Evolutionary conservation across 1,140 invertebrate genomes (phyloP).

Genomic region (Sinella curviseta): DNA sequence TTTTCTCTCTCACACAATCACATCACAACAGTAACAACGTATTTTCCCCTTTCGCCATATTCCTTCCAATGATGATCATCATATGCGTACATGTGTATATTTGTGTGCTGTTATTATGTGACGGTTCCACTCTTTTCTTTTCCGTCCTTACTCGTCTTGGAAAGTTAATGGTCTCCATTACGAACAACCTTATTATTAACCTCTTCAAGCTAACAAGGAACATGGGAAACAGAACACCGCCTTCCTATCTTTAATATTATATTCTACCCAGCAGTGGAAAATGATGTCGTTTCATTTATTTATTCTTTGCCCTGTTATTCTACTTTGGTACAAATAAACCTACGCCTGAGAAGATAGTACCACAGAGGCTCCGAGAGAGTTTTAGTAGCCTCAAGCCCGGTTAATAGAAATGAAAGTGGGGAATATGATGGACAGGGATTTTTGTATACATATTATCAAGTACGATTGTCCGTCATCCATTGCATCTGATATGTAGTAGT

Average conservation of each 20-base stretch:
- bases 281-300: not conserved
- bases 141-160: not conserved
- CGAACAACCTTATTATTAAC: not conserved
- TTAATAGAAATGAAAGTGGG: constrained; percentile 7
- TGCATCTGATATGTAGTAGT: too few relatives aligned
- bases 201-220: constrained; percentile 10
- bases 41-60: too few relatives aligned
- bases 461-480: too few relatives aligned
- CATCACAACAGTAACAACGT: too few relatives aligned
- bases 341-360: too few relatives aligned
- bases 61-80: not conserved
- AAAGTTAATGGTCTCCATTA: constrained; percentile 18
- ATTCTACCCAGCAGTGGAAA: too few relatives aligned
- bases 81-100: not conserved
- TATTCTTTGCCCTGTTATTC: not conserved
- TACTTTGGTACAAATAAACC: too few relatives aligned
- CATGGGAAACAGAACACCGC: too few relatives aligned
- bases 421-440: too few relatives aligned
- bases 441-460: too few relatives aligned
- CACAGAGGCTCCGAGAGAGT: too few relatives aligned
- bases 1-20: not conserved
- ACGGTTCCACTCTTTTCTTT: not conserved
- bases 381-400: not conserved
- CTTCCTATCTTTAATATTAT: too few relatives aligned
- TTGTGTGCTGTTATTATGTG: not conserved